Conservation (phyloP, 2,797 vertebrate species). For the Odontamblyopus rebecca region DNA sequence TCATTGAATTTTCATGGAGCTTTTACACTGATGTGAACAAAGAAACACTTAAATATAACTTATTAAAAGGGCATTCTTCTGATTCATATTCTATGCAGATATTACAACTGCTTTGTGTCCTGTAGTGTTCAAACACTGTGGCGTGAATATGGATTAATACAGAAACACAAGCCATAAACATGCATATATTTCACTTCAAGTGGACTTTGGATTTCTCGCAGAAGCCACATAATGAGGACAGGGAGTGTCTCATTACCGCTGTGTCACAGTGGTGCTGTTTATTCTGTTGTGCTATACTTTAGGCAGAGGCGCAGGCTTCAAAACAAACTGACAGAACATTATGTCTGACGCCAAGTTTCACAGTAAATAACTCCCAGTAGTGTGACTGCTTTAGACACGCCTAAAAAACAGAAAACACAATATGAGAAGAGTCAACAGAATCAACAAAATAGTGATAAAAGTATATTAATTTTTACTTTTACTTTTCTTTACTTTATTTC, state of each 20-base stretch:
- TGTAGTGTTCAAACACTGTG: background rate
- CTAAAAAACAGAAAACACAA: too few relatives aligned
- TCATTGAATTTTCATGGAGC: background rate
- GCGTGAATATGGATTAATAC: background rate
- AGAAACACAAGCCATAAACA: background rate
- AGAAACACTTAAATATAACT: background rate
- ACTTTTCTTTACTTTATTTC: too few relatives aligned
- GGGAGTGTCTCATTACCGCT: slow-evolving; percentile 3
- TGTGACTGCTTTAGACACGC: too few relatives aligned
- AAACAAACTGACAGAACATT: slow-evolving; percentile 11
- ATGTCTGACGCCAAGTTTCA: background rate
- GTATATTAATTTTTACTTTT: too few relatives aligned
- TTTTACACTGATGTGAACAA: background rate
- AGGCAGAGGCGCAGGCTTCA: background rate
- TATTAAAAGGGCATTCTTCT: background rate
- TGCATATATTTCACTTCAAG: background rate
- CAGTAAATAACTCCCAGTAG: background rate
- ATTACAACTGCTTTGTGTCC: background rate
- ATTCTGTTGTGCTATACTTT: background rate
- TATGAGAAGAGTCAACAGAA: too few relatives aligned
- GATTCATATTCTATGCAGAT: background rate
- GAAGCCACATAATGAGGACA: slow-evolving; percentile 7
- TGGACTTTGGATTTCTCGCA: background rate
- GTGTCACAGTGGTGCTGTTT: slow-evolving; percentile 18
- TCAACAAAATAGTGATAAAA: too few relatives aligned